Percentiles rank a stretch among this genome's conserved stretches.
These are phyloP conservation scores for Calidris pygmaea DNA, from an alignment of 2,113 vertebrate species.

Conservation along the genomic window DNA sequence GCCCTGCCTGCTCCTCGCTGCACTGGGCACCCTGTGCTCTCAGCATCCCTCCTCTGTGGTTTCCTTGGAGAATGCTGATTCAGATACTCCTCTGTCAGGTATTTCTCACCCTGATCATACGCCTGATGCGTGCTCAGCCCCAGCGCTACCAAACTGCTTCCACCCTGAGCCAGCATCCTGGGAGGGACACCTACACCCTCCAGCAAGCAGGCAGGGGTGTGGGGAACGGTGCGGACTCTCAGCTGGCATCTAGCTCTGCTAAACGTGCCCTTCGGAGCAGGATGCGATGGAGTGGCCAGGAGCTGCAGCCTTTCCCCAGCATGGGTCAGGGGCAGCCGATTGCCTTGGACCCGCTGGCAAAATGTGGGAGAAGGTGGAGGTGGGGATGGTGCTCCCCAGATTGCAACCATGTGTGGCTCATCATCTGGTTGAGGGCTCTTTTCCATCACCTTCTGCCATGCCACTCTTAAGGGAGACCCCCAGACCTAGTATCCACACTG, in stretches of 20 bases:
- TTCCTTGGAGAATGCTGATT: not conserved
- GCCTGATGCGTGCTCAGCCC: not conserved
- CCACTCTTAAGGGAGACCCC: not conserved
- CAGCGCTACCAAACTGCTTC: fast-evolving
- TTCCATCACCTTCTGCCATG: not conserved
- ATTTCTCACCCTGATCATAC: not conserved
- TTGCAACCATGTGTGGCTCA: fast-evolving
- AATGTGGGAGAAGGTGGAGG: not conserved
- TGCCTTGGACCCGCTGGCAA: not conserved
- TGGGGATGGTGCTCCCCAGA: fast-evolving
- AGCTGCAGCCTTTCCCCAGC: not conserved
- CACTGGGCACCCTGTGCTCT: fast-evolving
- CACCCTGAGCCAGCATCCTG: fast-evolving
- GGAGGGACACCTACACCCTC: not conserved
- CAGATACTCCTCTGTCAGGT: fast-evolving
- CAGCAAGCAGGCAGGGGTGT: not conserved
- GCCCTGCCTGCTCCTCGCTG: not conserved
- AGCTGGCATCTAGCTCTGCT: not conserved
- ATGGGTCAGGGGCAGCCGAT: not conserved
- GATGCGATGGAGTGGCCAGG: not conserved
- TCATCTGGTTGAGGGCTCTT: not conserved
- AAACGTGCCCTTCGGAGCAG: not conserved
- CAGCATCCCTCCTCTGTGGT: not conserved
- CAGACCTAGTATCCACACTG: not conserved
- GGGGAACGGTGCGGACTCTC: fast-evolving